These are phyloP conservation scores for Astyanax mexicanus DNA, from an alignment of 2,797 vertebrate genomes.

Conservation along the genomic window DNA sequence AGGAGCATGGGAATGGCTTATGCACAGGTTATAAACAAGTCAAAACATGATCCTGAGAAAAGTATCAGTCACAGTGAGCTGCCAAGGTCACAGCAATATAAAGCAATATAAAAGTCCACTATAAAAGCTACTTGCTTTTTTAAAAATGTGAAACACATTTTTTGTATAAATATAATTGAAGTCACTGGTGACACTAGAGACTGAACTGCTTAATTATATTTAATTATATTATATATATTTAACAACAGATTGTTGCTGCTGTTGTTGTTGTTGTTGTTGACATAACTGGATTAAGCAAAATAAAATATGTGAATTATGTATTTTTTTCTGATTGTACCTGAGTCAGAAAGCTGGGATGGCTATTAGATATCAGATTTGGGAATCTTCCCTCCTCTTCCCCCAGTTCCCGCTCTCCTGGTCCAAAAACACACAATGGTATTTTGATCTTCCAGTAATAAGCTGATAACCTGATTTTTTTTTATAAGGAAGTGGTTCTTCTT, in stretches of 20 bases:
- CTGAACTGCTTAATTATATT: too few species aligned
- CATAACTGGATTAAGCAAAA: too few species aligned
- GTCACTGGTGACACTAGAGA: conserved; percentile 3
- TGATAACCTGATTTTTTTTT: not conserved
- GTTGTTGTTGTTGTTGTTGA: too few species aligned
- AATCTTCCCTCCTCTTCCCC: not conserved
- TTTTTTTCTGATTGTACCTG: too few species aligned
- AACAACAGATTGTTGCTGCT: too few species aligned
- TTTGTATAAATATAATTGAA: conserved; percentile 10
- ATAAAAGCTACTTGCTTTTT: not conserved
- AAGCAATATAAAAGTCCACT: too few species aligned
- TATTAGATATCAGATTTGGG: not conserved
- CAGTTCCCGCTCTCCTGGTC: not conserved
- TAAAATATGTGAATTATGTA: too few species aligned
- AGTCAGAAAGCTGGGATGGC: conserved; percentile 1
- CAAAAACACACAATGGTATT: not conserved
- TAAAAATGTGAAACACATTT: not conserved
- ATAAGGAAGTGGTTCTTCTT: too few species aligned
- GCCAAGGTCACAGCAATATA: conserved; percentile 43
- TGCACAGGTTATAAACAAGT: conserved; percentile 3
- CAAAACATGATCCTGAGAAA: conserved; percentile 18
- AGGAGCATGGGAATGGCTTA: conserved; percentile 1
- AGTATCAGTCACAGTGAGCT: conserved; percentile 53
- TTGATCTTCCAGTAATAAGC: not conserved
- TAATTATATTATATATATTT: too few species aligned